phyloP scores from a whole-genome alignment of 2,888 invertebrate species.

The Torymus tubicola region DNA sequence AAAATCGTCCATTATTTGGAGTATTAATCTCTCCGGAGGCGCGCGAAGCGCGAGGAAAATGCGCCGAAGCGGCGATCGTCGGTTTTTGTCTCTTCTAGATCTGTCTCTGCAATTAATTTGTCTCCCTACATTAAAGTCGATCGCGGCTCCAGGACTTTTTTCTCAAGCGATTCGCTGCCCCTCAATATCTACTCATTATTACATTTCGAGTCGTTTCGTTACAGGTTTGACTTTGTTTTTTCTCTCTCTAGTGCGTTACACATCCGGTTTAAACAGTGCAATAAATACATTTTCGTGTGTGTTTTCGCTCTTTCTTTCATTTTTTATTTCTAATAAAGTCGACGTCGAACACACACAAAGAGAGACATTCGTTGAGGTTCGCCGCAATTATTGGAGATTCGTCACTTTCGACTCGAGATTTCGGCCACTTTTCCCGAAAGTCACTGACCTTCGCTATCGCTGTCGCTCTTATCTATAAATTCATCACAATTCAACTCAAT shows the following conservation, averaged over 20 bases:
- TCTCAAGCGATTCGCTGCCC: constrained; percentile 50
- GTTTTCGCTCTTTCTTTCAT: constrained; percentile 40
- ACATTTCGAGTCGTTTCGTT: constrained; percentile 6
- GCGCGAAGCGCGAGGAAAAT: constrained; percentile 54
- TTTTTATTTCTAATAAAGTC: constrained; percentile 42
- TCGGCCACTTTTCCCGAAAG: constrained; percentile 57
- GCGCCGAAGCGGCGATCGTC: constrained; percentile 69
- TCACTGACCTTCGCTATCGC: constrained; percentile 95
- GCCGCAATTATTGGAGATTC: constrained; percentile 55
- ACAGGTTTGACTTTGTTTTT: constrained; percentile 36
- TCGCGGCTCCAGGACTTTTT: constrained; percentile 68
- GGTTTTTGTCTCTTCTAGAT: constrained; percentile 2
- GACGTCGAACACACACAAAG: constrained; percentile 47
- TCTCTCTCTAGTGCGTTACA: constrained; percentile 43
- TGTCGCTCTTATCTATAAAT: constrained; percentile 93
- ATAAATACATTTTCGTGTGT: constrained; percentile 29
- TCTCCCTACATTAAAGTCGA: constrained; percentile 56
- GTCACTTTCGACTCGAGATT: constrained; percentile 58
- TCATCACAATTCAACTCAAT: constrained; percentile 57
- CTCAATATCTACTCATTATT: constrained; percentile 29
- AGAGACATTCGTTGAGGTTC: constrained; percentile 54
- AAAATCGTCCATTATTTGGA: constrained; percentile 52
- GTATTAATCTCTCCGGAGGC: constrained; percentile 41
- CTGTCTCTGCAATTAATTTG: constrained; percentile 4
- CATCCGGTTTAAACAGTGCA: constrained; percentile 28